phyloP scores from a whole-genome alignment of 2,888 invertebrate species.

The Agrotis segetum region DNA sequence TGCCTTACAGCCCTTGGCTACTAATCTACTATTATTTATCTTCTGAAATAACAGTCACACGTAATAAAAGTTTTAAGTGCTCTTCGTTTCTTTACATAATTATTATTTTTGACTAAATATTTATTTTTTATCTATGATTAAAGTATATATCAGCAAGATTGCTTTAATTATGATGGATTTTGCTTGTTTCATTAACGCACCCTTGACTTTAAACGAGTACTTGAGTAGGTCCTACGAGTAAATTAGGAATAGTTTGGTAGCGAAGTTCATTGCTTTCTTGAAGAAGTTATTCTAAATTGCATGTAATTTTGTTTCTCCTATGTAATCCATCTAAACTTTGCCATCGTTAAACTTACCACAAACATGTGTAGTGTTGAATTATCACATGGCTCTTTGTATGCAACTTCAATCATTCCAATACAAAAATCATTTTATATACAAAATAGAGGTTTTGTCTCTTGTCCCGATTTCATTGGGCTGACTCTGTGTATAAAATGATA shows the following conservation, averaged over 20 bases:
- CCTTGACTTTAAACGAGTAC: no score
- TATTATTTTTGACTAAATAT: background rate
- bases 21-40: slow-evolving; percentile 18
- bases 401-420: slow-evolving; percentile 30
- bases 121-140: background rate
- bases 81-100: background rate
- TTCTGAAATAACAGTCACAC: background rate
- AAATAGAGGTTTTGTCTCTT: background rate
- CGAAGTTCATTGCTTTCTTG: no score
- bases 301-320: no score
- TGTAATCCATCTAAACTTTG: no score
- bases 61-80: background rate
- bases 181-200: no score
- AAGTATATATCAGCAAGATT: no score
- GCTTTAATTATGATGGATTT: no score
- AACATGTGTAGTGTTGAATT: background rate
- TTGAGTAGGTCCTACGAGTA: no score
- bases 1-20: no score
- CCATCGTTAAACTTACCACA: background rate
- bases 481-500: no score
- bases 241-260: no score
- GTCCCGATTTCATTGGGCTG: background rate
- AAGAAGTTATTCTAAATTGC: no score
- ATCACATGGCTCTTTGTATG: slow-evolving; percentile 18
- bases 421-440: background rate